Conservation (phyloP, 53 echinoderm and acorn worm genomes). For the Stichopus horrens region DNA sequence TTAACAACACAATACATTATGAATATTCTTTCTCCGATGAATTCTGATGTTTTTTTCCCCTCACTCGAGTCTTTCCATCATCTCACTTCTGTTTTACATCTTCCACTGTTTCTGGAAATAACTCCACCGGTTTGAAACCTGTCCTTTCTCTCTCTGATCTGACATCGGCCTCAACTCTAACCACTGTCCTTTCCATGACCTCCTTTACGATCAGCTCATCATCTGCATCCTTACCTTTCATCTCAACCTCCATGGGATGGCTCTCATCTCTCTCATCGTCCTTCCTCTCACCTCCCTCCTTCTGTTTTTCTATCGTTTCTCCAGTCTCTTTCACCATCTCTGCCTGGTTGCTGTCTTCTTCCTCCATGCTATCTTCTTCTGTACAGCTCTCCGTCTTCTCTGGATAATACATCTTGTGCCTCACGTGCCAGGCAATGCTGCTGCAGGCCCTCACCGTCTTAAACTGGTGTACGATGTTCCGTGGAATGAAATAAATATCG, state of each 20-base stretch:
- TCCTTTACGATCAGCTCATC: conserved; percentile 16
- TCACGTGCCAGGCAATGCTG: conserved; percentile 95
- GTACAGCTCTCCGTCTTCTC: conserved; percentile 32
- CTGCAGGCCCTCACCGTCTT: conserved; percentile 86
- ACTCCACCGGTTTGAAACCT: not conserved
- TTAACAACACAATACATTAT: no score
- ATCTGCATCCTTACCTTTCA: no score
- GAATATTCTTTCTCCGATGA: no score
- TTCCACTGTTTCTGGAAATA: not conserved
- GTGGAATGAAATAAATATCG: conserved; percentile 99
- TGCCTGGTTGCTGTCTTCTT: conserved; percentile 1
- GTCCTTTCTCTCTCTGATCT: not conserved
- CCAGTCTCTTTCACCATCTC: not conserved
- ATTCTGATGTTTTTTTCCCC: no score
- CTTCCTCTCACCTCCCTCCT: not conserved
- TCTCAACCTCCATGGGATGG: not conserved
- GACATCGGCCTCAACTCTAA: conserved; percentile 18
- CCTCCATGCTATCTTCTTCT: conserved; percentile 24
- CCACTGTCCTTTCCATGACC: conserved; percentile 26
- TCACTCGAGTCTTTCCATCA: no score
- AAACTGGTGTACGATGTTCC: conserved; percentile 95
- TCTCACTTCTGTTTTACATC: no score
- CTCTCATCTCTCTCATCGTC: not conserved
- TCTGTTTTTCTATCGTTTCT: not conserved
- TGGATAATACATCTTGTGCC: conserved; percentile 86